These are phyloP conservation scores for Aleiodes leptofemur DNA, from an alignment of 2,888 invertebrate genomes.

Conservation along the genomic window DNA sequence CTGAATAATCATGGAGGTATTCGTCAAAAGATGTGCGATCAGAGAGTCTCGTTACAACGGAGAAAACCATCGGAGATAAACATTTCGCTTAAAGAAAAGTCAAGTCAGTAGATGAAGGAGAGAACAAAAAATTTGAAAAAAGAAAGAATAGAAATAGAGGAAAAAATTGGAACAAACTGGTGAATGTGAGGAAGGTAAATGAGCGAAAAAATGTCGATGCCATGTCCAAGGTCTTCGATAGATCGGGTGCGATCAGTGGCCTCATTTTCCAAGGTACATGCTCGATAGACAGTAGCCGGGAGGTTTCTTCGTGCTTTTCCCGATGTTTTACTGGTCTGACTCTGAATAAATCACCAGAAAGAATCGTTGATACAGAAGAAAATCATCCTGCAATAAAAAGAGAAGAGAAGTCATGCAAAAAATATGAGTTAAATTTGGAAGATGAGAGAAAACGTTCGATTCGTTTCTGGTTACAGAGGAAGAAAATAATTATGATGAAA, in stretches of 20 bases:
- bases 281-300: slow-evolving; percentile 31
- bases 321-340: background rate
- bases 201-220: slow-evolving; percentile 29
- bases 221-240: slow-evolving; percentile 25
- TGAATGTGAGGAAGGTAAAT: slow-evolving; percentile 14
- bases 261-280: slow-evolving; percentile 36
- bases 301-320: slow-evolving; percentile 22
- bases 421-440: background rate
- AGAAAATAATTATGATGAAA: slow-evolving; percentile 21
- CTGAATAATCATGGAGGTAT: slow-evolving; percentile 26
- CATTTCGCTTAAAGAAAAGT: slow-evolving; percentile 28
- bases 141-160: background rate
- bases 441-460: slow-evolving; percentile 16
- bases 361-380: slow-evolving; percentile 1
- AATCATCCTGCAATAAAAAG: background rate
- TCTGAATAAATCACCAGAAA: slow-evolving; percentile 26
- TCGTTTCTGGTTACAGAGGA: background rate
- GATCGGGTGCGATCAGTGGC: slow-evolving; percentile 40
- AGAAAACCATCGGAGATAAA: slow-evolving; percentile 35
- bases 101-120: background rate
- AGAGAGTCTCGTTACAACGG: slow-evolving; percentile 31
- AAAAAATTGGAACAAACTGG: background rate
- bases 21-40: slow-evolving; percentile 27
- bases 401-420: background rate
- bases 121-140: slow-evolving; percentile 17